Evolutionary conservation across 2,113 vertebrate species (phyloP).

Genomic region (Lasiurus cinereus): DNA sequence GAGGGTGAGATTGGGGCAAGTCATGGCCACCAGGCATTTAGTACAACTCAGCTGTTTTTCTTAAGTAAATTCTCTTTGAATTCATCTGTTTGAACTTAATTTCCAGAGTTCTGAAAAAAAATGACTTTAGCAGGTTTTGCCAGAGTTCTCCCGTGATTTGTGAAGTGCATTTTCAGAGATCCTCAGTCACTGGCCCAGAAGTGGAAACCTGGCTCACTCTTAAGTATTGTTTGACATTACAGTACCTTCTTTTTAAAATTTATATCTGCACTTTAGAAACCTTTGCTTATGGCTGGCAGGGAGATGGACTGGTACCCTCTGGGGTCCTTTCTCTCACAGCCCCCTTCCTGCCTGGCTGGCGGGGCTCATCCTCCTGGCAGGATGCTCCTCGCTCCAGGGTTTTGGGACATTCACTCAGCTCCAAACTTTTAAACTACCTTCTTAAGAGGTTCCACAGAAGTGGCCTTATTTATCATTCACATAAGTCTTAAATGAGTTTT

Average conservation of each 20-base stretch:
- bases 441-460: constrained; percentile 40
- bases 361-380: neutral
- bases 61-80: constrained; percentile 46
- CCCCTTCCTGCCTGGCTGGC: neutral
- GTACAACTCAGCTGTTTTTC: neutral
- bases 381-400: neutral
- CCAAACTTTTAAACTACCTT: constrained; percentile 38
- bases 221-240: neutral
- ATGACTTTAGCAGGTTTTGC: neutral
- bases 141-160: neutral
- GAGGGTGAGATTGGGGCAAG: neutral
- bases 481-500: constrained; percentile 60
- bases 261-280: neutral
- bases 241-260: neutral
- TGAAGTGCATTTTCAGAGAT: constrained; percentile 1
- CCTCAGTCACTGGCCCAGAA: neutral
- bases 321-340: neutral
- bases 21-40: neutral
- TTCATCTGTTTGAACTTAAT: neutral
- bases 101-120: constrained; percentile 49
- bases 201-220: neutral
- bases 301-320: neutral
- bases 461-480: constrained; percentile 3
- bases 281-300: neutral
- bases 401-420: neutral